phyloP scores from a whole-genome alignment of 2,113 vertebrate species.

The Ameiurus melas region DNA sequence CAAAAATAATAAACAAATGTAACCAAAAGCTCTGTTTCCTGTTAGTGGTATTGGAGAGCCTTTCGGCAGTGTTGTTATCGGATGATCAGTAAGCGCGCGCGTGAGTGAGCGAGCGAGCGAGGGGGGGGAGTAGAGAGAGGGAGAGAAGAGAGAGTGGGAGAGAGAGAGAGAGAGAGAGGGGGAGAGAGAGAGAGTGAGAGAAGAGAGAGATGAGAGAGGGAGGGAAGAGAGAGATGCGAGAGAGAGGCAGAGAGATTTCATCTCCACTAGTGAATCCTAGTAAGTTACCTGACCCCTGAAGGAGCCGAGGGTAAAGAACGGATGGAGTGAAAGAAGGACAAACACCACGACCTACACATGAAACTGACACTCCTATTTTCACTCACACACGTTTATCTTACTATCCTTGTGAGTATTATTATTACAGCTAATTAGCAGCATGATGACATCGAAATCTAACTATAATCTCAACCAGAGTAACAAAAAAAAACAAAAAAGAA shows the following conservation, averaged over 20 bases:
- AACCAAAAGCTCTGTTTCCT: slow-evolving; percentile 18
- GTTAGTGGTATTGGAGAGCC: slow-evolving; percentile 13
- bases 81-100: not conserved
- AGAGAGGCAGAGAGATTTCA: not conserved
- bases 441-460: not conserved
- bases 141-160: too few species aligned
- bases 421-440: not conserved
- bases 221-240: too few species aligned
- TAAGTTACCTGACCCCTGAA: not conserved
- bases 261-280: too few species aligned
- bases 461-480: too few species aligned
- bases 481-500: too few species aligned
- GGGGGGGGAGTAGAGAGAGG: too few species aligned
- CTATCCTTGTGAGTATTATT: not conserved
- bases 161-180: too few species aligned
- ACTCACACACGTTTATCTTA: not conserved
- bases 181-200: too few species aligned
- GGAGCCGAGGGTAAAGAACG: not conserved
- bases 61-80: not conserved
- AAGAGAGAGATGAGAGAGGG: too few species aligned
- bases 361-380: not conserved
- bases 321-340: not conserved
- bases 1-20: slow-evolving; percentile 26
- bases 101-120: not conserved
- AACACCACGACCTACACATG: slow-evolving; percentile 27